A percentile compares a stretch with the other conserved stretches of the same genome.
These are phyloP conservation scores for Chironomus tentans DNA, from an alignment of 2,888 invertebrate species.

Conservation along the genomic window DNA sequence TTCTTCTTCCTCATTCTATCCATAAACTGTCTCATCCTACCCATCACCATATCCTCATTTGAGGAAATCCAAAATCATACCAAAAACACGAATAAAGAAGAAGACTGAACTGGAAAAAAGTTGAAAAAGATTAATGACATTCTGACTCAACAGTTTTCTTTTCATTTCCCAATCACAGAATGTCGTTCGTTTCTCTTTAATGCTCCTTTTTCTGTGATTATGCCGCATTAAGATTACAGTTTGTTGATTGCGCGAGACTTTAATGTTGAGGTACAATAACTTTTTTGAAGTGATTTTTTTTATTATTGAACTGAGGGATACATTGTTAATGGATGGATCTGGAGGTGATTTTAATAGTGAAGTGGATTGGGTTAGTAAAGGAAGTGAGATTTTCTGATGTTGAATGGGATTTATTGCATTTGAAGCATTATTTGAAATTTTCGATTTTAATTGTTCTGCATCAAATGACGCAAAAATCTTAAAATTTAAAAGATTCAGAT, in stretches of 20 bases:
- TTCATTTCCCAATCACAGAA: background rate
- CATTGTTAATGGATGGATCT: background rate
- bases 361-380: too few relatives aligned
- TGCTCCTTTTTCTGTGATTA: background rate
- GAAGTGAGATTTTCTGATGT: too few relatives aligned
- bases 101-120: background rate
- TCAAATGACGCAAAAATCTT: background rate
- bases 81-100: background rate
- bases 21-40: background rate
- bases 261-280: background rate
- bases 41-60: background rate
- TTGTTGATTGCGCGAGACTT: background rate
- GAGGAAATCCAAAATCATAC: background rate
- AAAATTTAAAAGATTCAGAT: background rate
- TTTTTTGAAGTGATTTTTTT: background rate
- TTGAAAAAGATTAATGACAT: conserved; percentile 25
- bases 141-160: conserved; percentile 26
- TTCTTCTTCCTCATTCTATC: background rate
- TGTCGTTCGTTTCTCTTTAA: background rate
- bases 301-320: background rate
- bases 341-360: too few relatives aligned
- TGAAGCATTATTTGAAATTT: too few relatives aligned
- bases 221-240: conserved; percentile 20
- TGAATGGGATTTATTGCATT: too few relatives aligned
- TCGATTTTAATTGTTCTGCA: background rate